These are phyloP conservation scores for Rousettus madagascariensis DNA, from an alignment of 2,797 vertebrate species.

Conservation along the genomic window DNA sequence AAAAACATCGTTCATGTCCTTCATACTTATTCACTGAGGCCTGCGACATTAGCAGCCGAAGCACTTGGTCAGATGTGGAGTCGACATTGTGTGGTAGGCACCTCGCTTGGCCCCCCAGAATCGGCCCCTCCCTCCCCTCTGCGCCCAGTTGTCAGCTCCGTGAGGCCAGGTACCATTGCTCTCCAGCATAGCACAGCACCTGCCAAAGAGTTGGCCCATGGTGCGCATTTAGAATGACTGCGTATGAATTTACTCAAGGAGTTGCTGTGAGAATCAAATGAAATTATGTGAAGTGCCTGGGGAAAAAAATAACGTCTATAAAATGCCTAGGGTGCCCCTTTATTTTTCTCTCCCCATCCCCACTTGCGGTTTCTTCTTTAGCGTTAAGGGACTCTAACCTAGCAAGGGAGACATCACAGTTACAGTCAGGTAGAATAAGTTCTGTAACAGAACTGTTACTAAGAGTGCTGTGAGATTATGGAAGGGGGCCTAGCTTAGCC, in stretches of 20 bases:
- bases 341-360: not conserved
- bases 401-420: not conserved
- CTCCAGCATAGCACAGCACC: not conserved
- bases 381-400: not conserved
- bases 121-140: no score
- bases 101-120: not conserved
- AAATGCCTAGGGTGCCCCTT: not conserved
- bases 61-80: not conserved
- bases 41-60: not conserved
- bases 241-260: not conserved
- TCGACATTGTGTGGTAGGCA: not conserved
- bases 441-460: not conserved
- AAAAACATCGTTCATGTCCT: not conserved
- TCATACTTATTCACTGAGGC: not conserved
- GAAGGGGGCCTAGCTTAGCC: not conserved
- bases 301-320: not conserved
- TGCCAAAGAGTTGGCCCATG: not conserved
- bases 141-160: fast-evolving
- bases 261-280: not conserved
- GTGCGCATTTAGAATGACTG: not conserved
- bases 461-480: not conserved
- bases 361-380: not conserved
- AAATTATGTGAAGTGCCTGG: not conserved
- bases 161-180: not conserved
- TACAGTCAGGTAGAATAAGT: not conserved